Evolutionary conservation across 2,113 vertebrate genomes (phyloP), one percentile per base, ranked within the genome.

Genomic region (Nansenia antarctica): DNA sequence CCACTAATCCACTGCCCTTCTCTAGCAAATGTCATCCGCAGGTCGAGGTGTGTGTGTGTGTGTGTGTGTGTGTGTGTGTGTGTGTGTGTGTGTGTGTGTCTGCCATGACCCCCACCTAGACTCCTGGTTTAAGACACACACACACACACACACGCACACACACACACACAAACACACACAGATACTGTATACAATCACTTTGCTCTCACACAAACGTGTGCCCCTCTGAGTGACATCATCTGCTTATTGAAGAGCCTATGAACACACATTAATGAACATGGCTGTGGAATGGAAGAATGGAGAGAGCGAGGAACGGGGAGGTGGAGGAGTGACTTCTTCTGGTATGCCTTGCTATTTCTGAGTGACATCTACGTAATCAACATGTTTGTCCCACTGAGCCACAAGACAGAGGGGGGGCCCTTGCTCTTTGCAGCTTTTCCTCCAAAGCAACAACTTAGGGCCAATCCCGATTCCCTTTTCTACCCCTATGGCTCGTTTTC

Each of bases 321-420:
- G 29, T 65, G 67, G 37, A 52, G 55, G 9, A 24, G 71, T 57
- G 57, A 62, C 8, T 24, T 63, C 9, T 35, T 61, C 34, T 69
- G 65, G 29, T 62, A 22, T 73, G 39, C 71, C 47, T 76, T 60
- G 62, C 45, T 71, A 59, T 78, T 85, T n/a, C 52, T 81, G 80
- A 88, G 75, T 59, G 72, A 85, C 77, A 60, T 79, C 78, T 80
- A n/a, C n/a, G n/a, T n/a, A 81, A 87, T 91, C 82, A 85, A 59
- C 54, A 20, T 64, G 60, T 76, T 18, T 26, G 57, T 34, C 29
- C 24, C 52, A 22, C 54, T 35, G 26, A 57, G 54, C 22, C 49
- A 52, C 73, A 80, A n/a, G 35, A 3, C 34, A 11, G 61, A 2
- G 8, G 3, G 57, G 11, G 11, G 59, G n/a, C n/a, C n/a, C 18